Base-by-base conservation (phyloP, 2,797 vertebrate species). In the Sus cebifrons region DNA sequence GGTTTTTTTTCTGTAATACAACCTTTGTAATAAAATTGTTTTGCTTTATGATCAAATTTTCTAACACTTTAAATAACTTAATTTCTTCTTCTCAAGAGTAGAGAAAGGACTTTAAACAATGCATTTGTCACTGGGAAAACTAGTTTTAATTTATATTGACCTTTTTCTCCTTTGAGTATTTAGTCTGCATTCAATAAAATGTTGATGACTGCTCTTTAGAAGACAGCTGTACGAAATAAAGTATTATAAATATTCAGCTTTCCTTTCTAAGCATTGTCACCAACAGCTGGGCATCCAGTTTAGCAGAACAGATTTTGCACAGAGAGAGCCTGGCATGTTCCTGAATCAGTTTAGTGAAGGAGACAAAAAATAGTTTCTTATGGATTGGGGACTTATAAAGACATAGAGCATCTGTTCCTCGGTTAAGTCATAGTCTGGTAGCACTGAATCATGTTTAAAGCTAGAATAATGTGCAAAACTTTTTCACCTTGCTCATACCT, bases 161-260 rank as follows among this genome's bases (percentile, higher is more conserved):
- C 98, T 99, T 99, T 99, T 98, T 98, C 98, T 98, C 98, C 98
- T 98, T 98, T 97, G 98, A 98, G 98, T 98, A 98, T 99, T 98
- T 98, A 97, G 97, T 90, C 98, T 96, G 97, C 97, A 96, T 99
- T 98, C 98, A 98, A 98, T 99, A 98, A 99, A 99, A 99, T 98
- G 98, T 99, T 99, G 98, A 99, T 98, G 98, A 98, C 98, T 99
- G 98, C 98, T 99, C 98, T 99, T 99, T 99, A 98, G 98, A 96
- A 99, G 98, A 98, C 99, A 99, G 98, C 99, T 99, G 99, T 98
- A 98, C 83, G 97, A 98, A 98, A 97, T 99, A 98, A 99, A 98
- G 98, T 98, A 99, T 99, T 99, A 98, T 99, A 99, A 99, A 99
- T 99, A 99, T 98, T 99, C 99, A 96, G 97, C 98, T 98, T 98